Conservation (phyloP, 2,888 invertebrate genomes). For the Gari tellinella region DNA sequence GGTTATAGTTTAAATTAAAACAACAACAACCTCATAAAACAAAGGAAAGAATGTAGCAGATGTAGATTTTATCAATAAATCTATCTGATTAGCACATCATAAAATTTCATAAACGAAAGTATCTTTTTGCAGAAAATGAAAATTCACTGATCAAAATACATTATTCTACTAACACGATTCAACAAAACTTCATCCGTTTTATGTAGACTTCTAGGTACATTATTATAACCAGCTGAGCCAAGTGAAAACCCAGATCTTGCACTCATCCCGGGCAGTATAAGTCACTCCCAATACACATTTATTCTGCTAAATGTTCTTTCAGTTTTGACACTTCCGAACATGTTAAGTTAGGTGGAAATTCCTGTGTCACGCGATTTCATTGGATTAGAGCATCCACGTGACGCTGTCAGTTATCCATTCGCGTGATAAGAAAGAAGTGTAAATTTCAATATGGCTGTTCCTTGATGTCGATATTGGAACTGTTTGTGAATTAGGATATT, state of each 20-base stretch:
- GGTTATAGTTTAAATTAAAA: no score
- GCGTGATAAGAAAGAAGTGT: conserved; percentile 63
- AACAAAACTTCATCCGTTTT: conserved; percentile 56
- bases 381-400: conserved; percentile 60
- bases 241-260: conserved; percentile 60
- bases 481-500: no score
- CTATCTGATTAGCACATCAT: no score
- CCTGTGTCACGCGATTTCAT: conserved; percentile 47
- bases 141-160: no score
- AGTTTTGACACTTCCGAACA: conserved; percentile 41
- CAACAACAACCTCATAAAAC: no score
- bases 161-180: conserved; percentile 32
- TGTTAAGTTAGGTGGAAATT: conserved; percentile 56
- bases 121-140: no score
- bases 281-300: conserved; percentile 14
- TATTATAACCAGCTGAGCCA: conserved; percentile 57
- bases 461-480: conserved; percentile 43
- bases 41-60: no score
- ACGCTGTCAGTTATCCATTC: conserved; percentile 68
- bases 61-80: no score
- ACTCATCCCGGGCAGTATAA: conserved; percentile 47
- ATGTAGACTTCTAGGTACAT: conserved; percentile 42
- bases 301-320: conserved; percentile 42
- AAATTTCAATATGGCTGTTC: conserved; percentile 78
- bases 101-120: no score